Evolutionary conservation across 2,888 invertebrate genomes (phyloP).

Genomic region (Acanthosepion pharaonis): DNA sequence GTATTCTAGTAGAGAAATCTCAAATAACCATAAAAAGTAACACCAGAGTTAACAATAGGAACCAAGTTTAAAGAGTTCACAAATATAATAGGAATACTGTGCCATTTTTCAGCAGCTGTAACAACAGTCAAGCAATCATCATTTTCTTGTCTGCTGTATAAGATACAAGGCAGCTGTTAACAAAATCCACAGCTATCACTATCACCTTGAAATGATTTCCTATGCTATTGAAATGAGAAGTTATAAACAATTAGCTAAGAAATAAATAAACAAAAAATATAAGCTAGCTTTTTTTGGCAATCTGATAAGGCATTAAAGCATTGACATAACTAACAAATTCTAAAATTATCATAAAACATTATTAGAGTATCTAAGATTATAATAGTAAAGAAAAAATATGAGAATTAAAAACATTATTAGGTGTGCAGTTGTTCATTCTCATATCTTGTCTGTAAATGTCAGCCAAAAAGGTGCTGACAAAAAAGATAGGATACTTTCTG

Average conservation of each 20-base stretch:
- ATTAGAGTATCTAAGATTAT: not conserved
- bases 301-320: not conserved
- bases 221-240: not conserved
- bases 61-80: not conserved
- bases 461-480: not conserved
- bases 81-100: not conserved
- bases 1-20: no score
- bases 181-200: not conserved
- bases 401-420: not conserved
- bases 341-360: not conserved
- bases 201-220: not conserved
- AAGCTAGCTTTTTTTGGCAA: not conserved
- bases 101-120: not conserved
- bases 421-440: not conserved
- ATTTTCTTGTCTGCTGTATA: slow-evolving; percentile 6
- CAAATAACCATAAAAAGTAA: not conserved
- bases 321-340: not conserved
- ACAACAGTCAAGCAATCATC: not conserved
- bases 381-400: not conserved
- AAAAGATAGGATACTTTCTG: no score
- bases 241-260: not conserved
- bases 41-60: not conserved
- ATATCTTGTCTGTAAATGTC: not conserved
- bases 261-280: no score
- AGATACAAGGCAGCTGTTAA: no score